phyloP scores from a whole-genome alignment of 2,888 invertebrate species.

The Drosophila testacea region DNA sequence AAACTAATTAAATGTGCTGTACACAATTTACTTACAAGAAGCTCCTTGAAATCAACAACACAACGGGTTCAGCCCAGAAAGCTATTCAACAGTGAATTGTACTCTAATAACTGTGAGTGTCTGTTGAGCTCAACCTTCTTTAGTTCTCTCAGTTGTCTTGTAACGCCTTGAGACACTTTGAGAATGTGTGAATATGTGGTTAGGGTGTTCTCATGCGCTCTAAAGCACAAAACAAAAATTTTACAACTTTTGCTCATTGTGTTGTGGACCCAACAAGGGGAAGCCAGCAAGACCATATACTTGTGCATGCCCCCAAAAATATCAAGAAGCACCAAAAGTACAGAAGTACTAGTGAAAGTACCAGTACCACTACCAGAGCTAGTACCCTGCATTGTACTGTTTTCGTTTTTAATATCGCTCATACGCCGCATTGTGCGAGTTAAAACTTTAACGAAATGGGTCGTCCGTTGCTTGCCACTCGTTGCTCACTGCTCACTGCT shows the following conservation, averaged over 20 bases:
- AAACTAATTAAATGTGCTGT: slow-evolving; percentile 67
- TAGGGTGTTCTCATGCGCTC: slow-evolving; percentile 38
- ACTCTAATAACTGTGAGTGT: slow-evolving; percentile 51
- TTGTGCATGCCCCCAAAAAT: slow-evolving; percentile 54
- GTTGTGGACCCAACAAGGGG: slow-evolving; percentile 10
- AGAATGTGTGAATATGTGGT: slow-evolving; percentile 7
- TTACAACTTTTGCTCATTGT: slow-evolving; percentile 63
- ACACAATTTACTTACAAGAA: slow-evolving; percentile 48
- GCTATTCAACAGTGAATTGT: slow-evolving; percentile 31
- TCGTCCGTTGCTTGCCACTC: slow-evolving; percentile 19
- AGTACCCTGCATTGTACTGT: slow-evolving; percentile 15
- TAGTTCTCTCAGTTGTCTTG: slow-evolving; percentile 32
- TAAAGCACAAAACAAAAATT: slow-evolving; percentile 53
- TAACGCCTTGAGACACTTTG: slow-evolving; percentile 51
- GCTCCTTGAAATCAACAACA: slow-evolving; percentile 24
- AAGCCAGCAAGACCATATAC: slow-evolving; percentile 25
- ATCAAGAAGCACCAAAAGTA: slow-evolving; percentile 26
- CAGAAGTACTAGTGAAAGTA: slow-evolving; percentile 1
- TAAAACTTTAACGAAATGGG: slow-evolving; percentile 66
- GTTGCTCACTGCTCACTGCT: neutral
- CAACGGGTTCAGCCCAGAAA: slow-evolving; percentile 15
- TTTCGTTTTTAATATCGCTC: slow-evolving; percentile 39
- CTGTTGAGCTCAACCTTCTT: slow-evolving; percentile 20
- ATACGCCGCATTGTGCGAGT: slow-evolving; percentile 51
- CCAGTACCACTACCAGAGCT: neutral